Evolutionary conservation across 2,113 vertebrate genomes (phyloP), one percentile per base, ranked within the genome.

Genomic region (Clarias batrachus): DNA sequence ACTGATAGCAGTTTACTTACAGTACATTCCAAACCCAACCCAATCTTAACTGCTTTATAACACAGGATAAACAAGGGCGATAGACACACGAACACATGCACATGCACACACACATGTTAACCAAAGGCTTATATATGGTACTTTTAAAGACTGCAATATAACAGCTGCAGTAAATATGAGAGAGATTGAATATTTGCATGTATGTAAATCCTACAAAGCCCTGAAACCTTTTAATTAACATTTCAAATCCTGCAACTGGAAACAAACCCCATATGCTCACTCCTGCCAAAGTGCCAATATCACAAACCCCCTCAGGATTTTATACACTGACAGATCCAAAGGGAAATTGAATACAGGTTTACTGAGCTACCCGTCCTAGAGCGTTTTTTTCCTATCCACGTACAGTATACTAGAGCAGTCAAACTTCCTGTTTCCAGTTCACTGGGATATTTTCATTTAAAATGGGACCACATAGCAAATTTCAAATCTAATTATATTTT

Each of bases 21-120:
- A 82, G 85, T 80, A 87, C 82, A 88, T 88, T 88, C 85, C 86
- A 83, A 84, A 85, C 87, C 84, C 70, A 81, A 48, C 84, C 86
- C 84, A 90, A 78, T 88, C 82, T 82, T 80, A 62, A 81, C 87
- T 84, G 76, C 81, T 82, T 85, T 63, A 85, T 82, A 74, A 84
- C 87, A n/a, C 80, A 85, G 84, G 60, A 70, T 79, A 65, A 84
- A 85, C 62, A 80, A 83, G 30, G 41, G 60, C 68, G 54, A 74
- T 14, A 54, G 60, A 48, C 80, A 70, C 7, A 68, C 54, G 76
- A 27, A 76, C 78, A 79, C 82, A 63, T 12, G 21, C 79, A 83
- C 80, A 82, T 78, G 73, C 78, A 87, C 79, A 87, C 77, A 63
- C 81, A 65, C 30, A 37, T 66, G 81, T 68, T 77, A 77, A 77